phyloP scores from a whole-genome alignment of 2,888 invertebrate genomes.

The Argyresthia goedartella region DNA sequence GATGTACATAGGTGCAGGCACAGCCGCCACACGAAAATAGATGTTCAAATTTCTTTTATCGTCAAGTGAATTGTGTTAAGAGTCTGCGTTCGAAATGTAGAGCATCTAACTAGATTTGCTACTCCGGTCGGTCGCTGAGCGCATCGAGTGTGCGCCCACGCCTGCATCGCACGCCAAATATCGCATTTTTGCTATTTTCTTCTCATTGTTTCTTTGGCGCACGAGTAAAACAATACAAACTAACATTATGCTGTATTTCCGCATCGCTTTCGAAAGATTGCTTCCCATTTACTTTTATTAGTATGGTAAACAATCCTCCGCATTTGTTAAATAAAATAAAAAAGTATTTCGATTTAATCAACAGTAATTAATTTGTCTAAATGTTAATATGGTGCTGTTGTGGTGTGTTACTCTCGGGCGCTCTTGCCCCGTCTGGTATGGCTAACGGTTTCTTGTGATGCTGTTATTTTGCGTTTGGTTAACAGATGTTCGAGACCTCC shows the following conservation, averaged over 20 bases:
- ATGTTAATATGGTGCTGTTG: constrained; percentile 10
- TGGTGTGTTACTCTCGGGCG: constrained; percentile 22
- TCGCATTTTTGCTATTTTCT: neutral
- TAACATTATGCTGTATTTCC: neutral
- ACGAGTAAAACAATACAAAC: neutral
- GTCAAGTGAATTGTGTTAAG: constrained; percentile 23
- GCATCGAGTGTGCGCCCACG: constrained; percentile 35
- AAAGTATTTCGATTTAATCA: neutral
- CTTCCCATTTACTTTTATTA: neutral
- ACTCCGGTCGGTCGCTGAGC: constrained; percentile 46
- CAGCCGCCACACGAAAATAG: constrained; percentile 14
- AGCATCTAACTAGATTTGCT: constrained; percentile 36
- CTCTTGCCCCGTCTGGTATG: constrained; percentile 24
- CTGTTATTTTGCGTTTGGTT: neutral
- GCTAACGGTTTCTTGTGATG: constrained; percentile 15
- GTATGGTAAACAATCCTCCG: too few relatives aligned
- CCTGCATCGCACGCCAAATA: constrained; percentile 22
- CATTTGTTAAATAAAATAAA: neutral
- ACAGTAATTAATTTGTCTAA: constrained; percentile 1
- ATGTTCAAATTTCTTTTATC: constrained; percentile 26
- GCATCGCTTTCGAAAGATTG: neutral
- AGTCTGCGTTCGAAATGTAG: constrained; percentile 27
- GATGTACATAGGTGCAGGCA: too few relatives aligned
- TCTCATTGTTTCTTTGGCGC: constrained; percentile 1
- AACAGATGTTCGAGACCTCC: constrained; percentile 5